phyloP scores from a whole-genome alignment of 1,140 invertebrate genomes.

The Coptotermes formosanus region DNA sequence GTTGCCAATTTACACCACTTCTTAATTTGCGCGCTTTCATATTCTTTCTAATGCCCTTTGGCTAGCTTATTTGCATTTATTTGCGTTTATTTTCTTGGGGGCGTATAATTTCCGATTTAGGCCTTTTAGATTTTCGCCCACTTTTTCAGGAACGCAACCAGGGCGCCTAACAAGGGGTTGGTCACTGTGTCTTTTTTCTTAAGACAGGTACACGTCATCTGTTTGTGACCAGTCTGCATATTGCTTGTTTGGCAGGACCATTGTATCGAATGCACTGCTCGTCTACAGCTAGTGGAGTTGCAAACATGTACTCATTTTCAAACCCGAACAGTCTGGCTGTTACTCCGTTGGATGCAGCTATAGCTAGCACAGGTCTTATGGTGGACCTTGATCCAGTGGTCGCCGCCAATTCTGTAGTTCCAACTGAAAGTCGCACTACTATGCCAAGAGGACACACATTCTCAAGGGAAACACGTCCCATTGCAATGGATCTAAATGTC shows the following conservation, averaged over 20 bases:
- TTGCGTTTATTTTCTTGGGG: too few relatives aligned
- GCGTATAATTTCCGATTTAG: too few relatives aligned
- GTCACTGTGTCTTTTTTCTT: too few relatives aligned
- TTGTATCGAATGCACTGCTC: conserved; percentile 43
- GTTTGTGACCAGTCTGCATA: too few relatives aligned
- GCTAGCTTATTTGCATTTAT: too few relatives aligned
- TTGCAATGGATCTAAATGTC: neutral
- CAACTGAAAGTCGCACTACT: neutral
- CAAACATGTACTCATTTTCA: conserved; percentile 45
- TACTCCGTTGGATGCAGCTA: conserved; percentile 25
- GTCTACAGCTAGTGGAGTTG: conserved; percentile 42
- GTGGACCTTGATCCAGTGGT: conserved; percentile 27
- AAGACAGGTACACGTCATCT: too few relatives aligned
- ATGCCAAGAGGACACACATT: neutral
- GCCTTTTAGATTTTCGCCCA: too few relatives aligned
- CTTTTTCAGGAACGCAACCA: too few relatives aligned
- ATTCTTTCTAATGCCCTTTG: too few relatives aligned
- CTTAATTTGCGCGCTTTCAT: too few relatives aligned
- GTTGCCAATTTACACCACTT: too few relatives aligned
- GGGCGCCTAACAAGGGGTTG: too few relatives aligned
- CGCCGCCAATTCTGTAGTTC: neutral
- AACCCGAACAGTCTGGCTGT: conserved; percentile 27
- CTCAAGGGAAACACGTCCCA: neutral
- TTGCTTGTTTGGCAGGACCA: conserved; percentile 38
- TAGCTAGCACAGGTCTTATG: conserved; percentile 12